Percentiles rank a stretch among this genome's conserved stretches.
These are phyloP conservation scores for Tragelaphus strepsiceros DNA, from an alignment of 2,113 vertebrate genomes.

Conservation along the genomic window DNA sequence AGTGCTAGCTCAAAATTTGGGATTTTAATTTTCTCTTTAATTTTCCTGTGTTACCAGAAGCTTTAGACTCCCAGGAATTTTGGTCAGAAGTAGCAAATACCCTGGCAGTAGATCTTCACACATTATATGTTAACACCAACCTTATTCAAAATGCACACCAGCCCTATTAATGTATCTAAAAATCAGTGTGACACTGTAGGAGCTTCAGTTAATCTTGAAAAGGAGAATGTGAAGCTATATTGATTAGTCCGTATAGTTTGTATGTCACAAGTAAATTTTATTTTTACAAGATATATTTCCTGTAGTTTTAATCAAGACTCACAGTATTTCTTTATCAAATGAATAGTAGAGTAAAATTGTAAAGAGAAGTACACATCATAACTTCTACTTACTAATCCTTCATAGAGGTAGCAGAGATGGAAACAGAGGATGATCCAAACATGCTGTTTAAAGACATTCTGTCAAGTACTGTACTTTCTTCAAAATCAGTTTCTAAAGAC, in stretches of 20 bases:
- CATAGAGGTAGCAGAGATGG: not conserved
- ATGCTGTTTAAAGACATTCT: not conserved
- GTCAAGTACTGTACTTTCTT: not conserved
- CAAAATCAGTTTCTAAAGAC: not conserved
- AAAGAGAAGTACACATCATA: not conserved
- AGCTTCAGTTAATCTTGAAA: not conserved
- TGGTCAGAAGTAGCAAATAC: not conserved
- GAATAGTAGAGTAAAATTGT: not conserved
- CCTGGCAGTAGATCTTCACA: not conserved
- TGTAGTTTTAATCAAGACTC: not conserved
- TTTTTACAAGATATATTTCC: slow-evolving; percentile 4
- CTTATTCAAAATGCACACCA: not conserved
- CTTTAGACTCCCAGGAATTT: not conserved
- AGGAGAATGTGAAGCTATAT: not conserved
- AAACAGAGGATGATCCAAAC: not conserved
- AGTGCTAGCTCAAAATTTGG: not conserved
- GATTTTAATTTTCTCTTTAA: slow-evolving; percentile 6
- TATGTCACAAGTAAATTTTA: not conserved
- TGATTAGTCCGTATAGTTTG: not conserved
- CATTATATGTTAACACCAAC: not conserved
- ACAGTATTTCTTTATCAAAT: not conserved
- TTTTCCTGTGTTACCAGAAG: not conserved
- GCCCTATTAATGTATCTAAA: not conserved
- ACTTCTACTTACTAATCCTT: not conserved
- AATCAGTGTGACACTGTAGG: not conserved